A percentile compares a stretch with the other conserved stretches of the same genome.
phyloP scores from a whole-genome alignment of 2,797 vertebrate genomes.

The Melopsittacus undulatus region DNA sequence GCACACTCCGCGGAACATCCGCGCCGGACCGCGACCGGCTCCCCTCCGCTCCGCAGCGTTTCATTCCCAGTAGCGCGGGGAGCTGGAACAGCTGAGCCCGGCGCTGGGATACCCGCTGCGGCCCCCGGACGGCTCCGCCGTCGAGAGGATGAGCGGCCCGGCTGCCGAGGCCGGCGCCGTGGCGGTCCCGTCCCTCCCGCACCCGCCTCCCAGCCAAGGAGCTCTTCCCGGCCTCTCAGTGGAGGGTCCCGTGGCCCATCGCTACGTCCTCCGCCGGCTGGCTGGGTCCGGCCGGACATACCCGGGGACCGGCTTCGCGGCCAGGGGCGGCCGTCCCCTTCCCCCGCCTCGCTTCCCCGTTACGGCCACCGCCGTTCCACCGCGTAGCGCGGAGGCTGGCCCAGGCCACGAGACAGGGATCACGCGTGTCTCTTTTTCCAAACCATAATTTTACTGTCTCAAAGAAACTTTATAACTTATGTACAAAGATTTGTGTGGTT shows the following conservation, averaged over 20 bases:
- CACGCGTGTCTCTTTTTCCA: slow-evolving; percentile 77
- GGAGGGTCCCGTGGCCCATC: not conserved
- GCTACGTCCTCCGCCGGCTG: no score
- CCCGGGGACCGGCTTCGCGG: not conserved
- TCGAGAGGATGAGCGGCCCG: no score
- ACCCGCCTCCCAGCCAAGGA: not conserved
- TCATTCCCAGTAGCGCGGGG: no score
- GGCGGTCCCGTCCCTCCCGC: not conserved
- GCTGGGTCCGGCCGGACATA: no score
- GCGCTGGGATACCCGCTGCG: no score
- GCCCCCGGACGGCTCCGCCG: not conserved
- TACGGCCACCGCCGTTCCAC: not conserved
- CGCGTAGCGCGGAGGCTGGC: not conserved
- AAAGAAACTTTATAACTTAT: slow-evolving; percentile 92
- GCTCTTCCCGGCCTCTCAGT: no score
- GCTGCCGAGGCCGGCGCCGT: not conserved
- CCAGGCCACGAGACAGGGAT: not conserved
- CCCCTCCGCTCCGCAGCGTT: not conserved
- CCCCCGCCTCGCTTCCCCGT: not conserved
- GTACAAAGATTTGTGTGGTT: slow-evolving; percentile 82
- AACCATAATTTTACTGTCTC: slow-evolving; percentile 96
- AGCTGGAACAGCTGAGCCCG: not conserved
- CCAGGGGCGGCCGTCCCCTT: no score
- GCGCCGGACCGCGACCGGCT: not conserved
- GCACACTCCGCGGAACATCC: not conserved